Percentiles rank a stretch among this genome's conserved stretches.
Conservation (phyloP, 2,888 invertebrate genomes). For the Dynastes maya region DNA sequence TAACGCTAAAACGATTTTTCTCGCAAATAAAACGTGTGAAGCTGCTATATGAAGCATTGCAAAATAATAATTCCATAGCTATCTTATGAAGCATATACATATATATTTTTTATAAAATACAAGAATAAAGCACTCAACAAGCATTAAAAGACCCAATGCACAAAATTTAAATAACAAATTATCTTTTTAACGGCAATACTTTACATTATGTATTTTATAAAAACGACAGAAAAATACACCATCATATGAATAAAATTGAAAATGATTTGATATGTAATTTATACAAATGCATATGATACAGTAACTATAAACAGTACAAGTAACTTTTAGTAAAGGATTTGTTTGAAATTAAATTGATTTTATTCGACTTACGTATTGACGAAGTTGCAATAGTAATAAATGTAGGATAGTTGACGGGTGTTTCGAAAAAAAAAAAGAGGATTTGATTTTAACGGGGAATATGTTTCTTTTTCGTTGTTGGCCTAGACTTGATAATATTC, state of each 20-base stretch:
- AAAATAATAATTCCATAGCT: not conserved
- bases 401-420: too few relatives aligned
- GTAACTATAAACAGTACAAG: not conserved
- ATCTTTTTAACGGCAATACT: not conserved
- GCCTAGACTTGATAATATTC: too few relatives aligned
- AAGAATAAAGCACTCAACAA: not conserved
- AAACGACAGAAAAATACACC: not conserved
- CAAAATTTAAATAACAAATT: too few relatives aligned
- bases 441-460: too few relatives aligned
- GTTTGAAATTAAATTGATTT: not conserved
- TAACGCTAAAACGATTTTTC: not conserved
- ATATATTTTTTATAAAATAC: slow-evolving; percentile 10
- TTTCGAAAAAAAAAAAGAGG: too few relatives aligned
- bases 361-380: too few relatives aligned
- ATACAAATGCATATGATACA: not conserved
- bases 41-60: slow-evolving; percentile 6
- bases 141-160: not conserved
- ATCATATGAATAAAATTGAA: slow-evolving; percentile 9
- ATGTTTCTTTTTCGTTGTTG: too few relatives aligned
- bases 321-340: slow-evolving; percentile 17
- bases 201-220: slow-evolving; percentile 16
- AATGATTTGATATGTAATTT: not conserved
- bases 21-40: slow-evolving; percentile 21
- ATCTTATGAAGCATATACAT: not conserved
- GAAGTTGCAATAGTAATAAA: too few relatives aligned